A percentile compares a stretch with the other conserved stretches of the same genome.
These are phyloP conservation scores for Eupithecia subumbrata DNA, from an alignment of 2,888 invertebrate species.

Conservation along the genomic window DNA sequence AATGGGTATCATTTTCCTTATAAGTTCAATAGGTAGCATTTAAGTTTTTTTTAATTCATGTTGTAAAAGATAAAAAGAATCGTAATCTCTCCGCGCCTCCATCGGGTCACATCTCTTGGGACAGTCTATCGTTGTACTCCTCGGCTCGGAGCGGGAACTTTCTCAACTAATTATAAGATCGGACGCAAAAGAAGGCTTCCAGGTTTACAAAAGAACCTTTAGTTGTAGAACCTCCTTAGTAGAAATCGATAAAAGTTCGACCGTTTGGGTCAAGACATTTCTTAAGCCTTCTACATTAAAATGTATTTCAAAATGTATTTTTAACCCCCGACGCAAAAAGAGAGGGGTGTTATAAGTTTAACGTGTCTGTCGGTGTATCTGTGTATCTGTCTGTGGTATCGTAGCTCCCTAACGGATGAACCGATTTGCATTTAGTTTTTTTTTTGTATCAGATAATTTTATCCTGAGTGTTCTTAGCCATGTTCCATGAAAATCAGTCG, in stretches of 20 bases:
- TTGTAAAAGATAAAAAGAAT: not conserved
- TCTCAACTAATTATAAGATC: constrained; percentile 60
- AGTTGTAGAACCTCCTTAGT: not conserved
- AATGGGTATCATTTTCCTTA: no score
- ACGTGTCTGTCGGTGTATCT: no score
- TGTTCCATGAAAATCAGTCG: no score
- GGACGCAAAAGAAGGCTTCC: constrained; percentile 46
- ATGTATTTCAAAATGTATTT: no score
- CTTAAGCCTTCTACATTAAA: not conserved
- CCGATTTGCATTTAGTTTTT: no score
- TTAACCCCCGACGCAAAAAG: no score
- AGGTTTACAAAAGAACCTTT: constrained; percentile 8
- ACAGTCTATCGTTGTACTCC: constrained; percentile 48
- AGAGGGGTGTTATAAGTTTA: no score
- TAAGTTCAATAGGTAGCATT: no score
- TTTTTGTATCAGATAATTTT: no score
- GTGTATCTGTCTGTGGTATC: no score
- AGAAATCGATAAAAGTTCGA: not conserved
- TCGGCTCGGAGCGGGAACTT: constrained; percentile 52
- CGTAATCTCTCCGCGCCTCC: constrained; percentile 11
- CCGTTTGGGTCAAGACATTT: not conserved
- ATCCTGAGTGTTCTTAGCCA: no score
- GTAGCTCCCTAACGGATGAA: no score
- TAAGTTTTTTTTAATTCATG: not conserved
- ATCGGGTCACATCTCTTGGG: constrained; percentile 48